Evolutionary conservation across 2,888 invertebrate genomes (phyloP).

Genomic region (Cosmia trapezina): DNA sequence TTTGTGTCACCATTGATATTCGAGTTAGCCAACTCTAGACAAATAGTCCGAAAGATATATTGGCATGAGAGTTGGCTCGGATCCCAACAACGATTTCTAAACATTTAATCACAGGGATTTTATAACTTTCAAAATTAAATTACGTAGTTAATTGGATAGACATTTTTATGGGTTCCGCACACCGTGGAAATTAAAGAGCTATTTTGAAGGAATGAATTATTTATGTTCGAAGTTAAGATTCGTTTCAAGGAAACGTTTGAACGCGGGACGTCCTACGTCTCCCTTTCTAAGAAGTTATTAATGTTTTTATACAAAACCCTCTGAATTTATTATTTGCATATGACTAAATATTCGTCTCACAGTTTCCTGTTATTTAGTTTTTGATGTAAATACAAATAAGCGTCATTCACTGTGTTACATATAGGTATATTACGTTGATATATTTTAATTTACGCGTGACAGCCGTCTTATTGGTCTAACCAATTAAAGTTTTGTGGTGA

Average conservation of each 20-base stretch:
- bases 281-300: constrained; percentile 37
- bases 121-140: constrained; percentile 46
- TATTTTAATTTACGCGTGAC: constrained; percentile 23
- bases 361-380: constrained; percentile 60
- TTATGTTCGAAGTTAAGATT: constrained; percentile 32
- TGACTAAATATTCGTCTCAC: constrained; percentile 48
- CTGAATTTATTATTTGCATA: constrained; percentile 34
- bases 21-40: constrained; percentile 16
- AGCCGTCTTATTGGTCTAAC: constrained; percentile 24
- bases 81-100: constrained; percentile 41
- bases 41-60: constrained; percentile 38
- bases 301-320: constrained; percentile 42
- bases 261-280: constrained; percentile 46
- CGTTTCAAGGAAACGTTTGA: constrained; percentile 62
- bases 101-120: constrained; percentile 40
- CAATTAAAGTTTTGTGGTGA: constrained; percentile 29
- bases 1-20: constrained; percentile 34
- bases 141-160: constrained; percentile 42
- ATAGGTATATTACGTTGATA: background rate
- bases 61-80: constrained; percentile 45
- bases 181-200: constrained; percentile 43
- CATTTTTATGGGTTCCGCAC: constrained; percentile 52
- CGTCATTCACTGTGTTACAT: constrained; percentile 5
- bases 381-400: constrained; percentile 40
- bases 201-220: constrained; percentile 58